phyloP scores from a whole-genome alignment of 2,113 vertebrate species.

The Oncorhynchus keta region DNA sequence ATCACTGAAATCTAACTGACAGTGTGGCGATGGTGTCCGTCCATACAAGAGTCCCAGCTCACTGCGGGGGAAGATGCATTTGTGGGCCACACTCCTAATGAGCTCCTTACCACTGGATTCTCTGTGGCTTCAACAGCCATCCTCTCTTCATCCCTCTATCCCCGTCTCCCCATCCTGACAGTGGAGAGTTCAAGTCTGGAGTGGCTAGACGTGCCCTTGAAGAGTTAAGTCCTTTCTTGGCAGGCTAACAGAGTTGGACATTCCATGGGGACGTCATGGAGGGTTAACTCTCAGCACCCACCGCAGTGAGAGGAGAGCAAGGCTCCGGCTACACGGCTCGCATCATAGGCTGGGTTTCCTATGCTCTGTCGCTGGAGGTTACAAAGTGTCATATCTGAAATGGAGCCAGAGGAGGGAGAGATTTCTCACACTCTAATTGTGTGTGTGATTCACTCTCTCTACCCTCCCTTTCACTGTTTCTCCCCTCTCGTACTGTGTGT shows the following conservation, averaged over 20 bases:
- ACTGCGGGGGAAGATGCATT: not conserved
- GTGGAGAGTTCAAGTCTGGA: constrained; percentile 9
- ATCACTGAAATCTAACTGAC: constrained; percentile 2
- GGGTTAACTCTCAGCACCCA: not conserved
- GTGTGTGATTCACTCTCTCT: constrained; percentile 10
- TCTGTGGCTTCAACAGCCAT: not conserved
- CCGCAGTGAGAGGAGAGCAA: not conserved
- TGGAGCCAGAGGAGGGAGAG: not conserved
- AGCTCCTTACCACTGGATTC: not conserved
- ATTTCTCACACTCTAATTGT: not conserved
- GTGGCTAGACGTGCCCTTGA: constrained; percentile 43
- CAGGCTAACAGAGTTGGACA: constrained; percentile 30
- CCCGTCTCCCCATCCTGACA: not conserved
- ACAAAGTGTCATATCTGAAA: constrained; percentile 24
- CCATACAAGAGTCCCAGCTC: not conserved
- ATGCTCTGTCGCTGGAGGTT: constrained; percentile 16
- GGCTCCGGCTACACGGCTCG: not conserved
- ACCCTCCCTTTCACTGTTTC: not conserved
- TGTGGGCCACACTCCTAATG: not conserved
- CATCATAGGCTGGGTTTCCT: not conserved
- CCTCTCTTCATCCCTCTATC: not conserved
- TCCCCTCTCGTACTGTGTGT: constrained; percentile 26
- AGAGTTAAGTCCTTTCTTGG: constrained; percentile 30
- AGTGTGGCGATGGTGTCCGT: not conserved
- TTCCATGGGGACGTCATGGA: constrained; percentile 19